Evolutionary conservation across 2,888 invertebrate species (phyloP).

Genomic region (Agrotis segetum): DNA sequence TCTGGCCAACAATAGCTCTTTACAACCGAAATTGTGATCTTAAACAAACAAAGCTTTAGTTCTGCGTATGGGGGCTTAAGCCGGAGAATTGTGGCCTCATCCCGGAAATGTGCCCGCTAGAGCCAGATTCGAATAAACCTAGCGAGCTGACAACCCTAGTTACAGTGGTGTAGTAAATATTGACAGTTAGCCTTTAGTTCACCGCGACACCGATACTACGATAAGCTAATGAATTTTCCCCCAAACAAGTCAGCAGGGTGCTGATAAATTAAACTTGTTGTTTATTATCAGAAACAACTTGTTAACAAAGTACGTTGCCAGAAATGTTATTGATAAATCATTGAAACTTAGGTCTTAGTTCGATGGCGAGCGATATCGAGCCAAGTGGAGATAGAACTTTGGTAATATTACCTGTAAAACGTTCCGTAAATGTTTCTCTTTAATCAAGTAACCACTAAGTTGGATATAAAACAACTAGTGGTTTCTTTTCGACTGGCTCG

Average conservation of each 20-base stretch:
- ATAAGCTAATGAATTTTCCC: constrained; percentile 78
- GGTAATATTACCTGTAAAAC: constrained; percentile 22
- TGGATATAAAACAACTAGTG: constrained; percentile 15
- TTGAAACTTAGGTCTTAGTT: constrained; percentile 48
- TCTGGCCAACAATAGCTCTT: constrained; percentile 47
- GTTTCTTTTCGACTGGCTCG: constrained; percentile 13
- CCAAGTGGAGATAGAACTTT: constrained; percentile 23
- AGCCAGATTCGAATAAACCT: constrained; percentile 30
- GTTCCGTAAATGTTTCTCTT: constrained; percentile 5
- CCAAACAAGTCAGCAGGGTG: constrained; percentile 66
- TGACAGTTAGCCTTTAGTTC: constrained; percentile 74
- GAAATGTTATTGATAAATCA: constrained; percentile 58
- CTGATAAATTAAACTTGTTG: constrained; percentile 65
- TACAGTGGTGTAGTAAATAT: constrained; percentile 72
- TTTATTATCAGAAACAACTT: constrained; percentile 55
- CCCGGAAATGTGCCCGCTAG: constrained; percentile 36
- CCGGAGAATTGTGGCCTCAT: constrained; percentile 43
- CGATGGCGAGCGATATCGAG: constrained; percentile 12
- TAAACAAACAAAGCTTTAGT: constrained; percentile 52
- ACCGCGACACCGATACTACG: constrained; percentile 70
- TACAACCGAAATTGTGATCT: constrained; percentile 54
- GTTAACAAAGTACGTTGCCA: constrained; percentile 47
- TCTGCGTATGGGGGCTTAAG: constrained; percentile 35
- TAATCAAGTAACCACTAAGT: constrained; percentile 17
- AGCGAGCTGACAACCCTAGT: constrained; percentile 52